Percentiles rank a stretch among this genome's conserved stretches.
Evolutionary conservation across 2,888 invertebrate species (phyloP).

Genomic region (Chalcosyrphus nemorum): DNA sequence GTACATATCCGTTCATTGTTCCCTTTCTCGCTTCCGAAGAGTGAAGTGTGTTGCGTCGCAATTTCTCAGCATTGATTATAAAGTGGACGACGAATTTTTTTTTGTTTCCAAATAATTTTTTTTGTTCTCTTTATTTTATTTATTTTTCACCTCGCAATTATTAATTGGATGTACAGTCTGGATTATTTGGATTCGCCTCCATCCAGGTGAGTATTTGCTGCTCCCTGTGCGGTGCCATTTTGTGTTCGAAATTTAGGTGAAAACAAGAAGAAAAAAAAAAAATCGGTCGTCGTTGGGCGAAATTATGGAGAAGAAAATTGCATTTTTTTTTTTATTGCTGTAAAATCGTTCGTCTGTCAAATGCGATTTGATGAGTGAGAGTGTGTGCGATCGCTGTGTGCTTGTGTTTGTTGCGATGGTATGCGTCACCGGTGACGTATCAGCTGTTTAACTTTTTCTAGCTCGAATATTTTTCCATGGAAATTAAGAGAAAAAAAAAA

Average conservation of each 20-base stretch:
- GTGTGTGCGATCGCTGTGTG: slow-evolving; percentile 40
- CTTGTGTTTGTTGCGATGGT: slow-evolving; percentile 68
- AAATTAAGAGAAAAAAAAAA: not conserved
- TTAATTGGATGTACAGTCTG: slow-evolving; percentile 44
- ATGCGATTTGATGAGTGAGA: slow-evolving; percentile 29
- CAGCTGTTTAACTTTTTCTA: slow-evolving; percentile 72
- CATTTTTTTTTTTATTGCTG: slow-evolving; percentile 53
- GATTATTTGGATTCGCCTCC: slow-evolving; percentile 47
- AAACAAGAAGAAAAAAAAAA: slow-evolving; percentile 44
- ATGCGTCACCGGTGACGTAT: slow-evolving; percentile 76
- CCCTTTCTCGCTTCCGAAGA: slow-evolving; percentile 70
- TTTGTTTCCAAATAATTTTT: slow-evolving; percentile 70
- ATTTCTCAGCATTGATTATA: slow-evolving; percentile 70
- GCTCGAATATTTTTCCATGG: slow-evolving; percentile 34
- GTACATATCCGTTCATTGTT: slow-evolving; percentile 65
- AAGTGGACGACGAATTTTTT: slow-evolving; percentile 66
- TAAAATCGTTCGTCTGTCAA: slow-evolving; percentile 57
- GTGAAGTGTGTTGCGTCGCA: slow-evolving; percentile 73
- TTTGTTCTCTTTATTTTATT: slow-evolving; percentile 66
- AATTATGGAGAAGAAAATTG: slow-evolving; percentile 68
- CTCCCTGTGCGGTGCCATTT: slow-evolving; percentile 44
- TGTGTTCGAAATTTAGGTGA: slow-evolving; percentile 44
- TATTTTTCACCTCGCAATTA: slow-evolving; percentile 24
- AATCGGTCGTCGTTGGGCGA: slow-evolving; percentile 37
- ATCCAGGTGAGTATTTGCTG: slow-evolving; percentile 60